phyloP scores from a whole-genome alignment of 2,888 invertebrate species.

The Drosophila buzzatii region DNA sequence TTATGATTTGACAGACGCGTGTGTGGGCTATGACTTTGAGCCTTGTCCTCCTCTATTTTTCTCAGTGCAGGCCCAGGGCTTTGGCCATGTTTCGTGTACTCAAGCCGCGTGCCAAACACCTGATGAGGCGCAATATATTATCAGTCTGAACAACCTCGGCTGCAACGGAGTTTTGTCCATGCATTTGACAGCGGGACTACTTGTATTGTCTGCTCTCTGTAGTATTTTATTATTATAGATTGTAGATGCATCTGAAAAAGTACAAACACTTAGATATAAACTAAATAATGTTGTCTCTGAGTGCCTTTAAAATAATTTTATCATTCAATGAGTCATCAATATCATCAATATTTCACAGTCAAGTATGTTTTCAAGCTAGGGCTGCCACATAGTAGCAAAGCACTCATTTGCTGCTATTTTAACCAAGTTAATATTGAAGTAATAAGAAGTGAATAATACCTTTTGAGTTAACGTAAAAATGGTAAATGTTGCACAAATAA shows the following conservation, averaged over 20 bases:
- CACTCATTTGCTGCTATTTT: too few relatives aligned
- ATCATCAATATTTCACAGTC: too few relatives aligned
- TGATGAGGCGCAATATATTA: slow-evolving; percentile 88
- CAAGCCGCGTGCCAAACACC: slow-evolving; percentile 89
- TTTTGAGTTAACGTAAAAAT: too few relatives aligned
- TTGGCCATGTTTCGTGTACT: slow-evolving; percentile 86
- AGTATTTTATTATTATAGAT: slow-evolving; percentile 3
- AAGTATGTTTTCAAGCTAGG: not conserved
- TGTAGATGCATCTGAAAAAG: slow-evolving; percentile 5
- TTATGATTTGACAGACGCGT: slow-evolving; percentile 87
- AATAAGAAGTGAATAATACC: too few relatives aligned
- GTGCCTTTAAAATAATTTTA: not conserved
- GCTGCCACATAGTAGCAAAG: not conserved
- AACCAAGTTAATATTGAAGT: too few relatives aligned
- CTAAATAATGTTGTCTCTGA: not conserved
- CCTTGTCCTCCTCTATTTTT: slow-evolving; percentile 89
- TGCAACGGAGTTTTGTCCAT: slow-evolving; percentile 86
- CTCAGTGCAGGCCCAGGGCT: slow-evolving; percentile 86
- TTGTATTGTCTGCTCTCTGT: slow-evolving; percentile 21
- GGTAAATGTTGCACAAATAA: too few relatives aligned
- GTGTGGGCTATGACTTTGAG: slow-evolving; percentile 86
- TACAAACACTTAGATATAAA: slow-evolving; percentile 14
- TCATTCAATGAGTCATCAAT: too few relatives aligned
- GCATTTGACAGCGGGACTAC: slow-evolving; percentile 7
- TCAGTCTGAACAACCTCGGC: slow-evolving; percentile 89